A percentile compares a stretch with the other conserved stretches of the same genome.
Evolutionary conservation across 2,797 vertebrate genomes (phyloP).

Genomic region (Pipistrellus kuhlii): DNA sequence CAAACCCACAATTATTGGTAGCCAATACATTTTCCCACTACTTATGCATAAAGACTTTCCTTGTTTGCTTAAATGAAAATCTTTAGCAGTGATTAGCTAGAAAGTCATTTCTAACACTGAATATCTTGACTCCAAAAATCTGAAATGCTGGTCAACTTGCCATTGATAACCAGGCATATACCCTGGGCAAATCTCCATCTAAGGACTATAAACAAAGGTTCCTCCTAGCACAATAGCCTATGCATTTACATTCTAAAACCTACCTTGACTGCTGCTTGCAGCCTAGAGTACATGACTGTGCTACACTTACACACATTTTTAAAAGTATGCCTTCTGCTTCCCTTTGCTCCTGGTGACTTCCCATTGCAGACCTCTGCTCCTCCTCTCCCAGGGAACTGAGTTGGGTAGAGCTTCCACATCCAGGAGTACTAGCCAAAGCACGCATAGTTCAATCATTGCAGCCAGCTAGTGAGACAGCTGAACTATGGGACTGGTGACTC

Average conservation of each 20-base stretch:
- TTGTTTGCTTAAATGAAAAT: slow-evolving; percentile 50
- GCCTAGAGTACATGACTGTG: neutral
- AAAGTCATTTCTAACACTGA: neutral
- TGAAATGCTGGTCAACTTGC: neutral
- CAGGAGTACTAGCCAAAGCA: neutral
- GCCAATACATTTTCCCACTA: neutral
- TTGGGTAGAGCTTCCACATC: neutral
- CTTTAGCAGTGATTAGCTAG: neutral
- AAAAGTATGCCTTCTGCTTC: neutral
- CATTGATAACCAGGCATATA: neutral
- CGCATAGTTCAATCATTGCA: neutral
- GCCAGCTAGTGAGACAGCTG: neutral
- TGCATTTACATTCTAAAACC: neutral
- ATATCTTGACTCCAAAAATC: neutral
- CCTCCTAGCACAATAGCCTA: neutral
- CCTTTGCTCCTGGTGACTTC: neutral
- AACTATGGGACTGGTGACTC: neutral
- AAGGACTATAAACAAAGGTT: neutral
- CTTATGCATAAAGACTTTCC: neutral
- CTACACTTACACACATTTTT: neutral
- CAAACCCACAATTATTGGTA: neutral
- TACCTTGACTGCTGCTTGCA: neutral
- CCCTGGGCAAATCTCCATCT: neutral
- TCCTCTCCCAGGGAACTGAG: neutral
- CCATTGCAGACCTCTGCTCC: neutral